phyloP scores from a whole-genome alignment of 2,113 vertebrate genomes.

The Prionailurus viverrinus region DNA sequence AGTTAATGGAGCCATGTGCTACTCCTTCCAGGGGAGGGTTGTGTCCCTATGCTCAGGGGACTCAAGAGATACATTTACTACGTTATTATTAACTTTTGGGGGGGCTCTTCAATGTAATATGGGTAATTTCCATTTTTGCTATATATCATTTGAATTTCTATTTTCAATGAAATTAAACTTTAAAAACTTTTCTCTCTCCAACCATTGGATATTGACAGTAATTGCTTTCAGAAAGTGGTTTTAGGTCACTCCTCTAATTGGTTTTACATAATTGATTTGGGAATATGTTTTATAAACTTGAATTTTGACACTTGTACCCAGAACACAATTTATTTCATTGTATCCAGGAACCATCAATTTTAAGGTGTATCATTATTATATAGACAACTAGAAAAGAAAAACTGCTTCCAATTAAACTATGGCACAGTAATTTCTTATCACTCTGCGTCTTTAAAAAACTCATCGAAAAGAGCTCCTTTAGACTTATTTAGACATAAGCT shows the following conservation, averaged over 20 bases:
- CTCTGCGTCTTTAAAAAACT: conserved; percentile 1
- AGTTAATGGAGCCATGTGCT: not conserved
- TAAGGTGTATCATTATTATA: not conserved
- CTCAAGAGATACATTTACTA: not conserved
- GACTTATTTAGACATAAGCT: not conserved
- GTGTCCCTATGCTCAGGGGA: not conserved
- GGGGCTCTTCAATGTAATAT: not conserved
- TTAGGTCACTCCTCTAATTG: not conserved
- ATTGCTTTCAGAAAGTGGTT: not conserved
- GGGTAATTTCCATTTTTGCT: not conserved
- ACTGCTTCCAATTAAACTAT: conserved; percentile 26
- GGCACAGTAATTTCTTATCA: conserved; percentile 24
- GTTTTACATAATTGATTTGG: conserved; percentile 28
- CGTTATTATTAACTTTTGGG: not conserved
- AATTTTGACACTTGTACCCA: conserved; percentile 3
- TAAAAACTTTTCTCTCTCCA: not conserved
- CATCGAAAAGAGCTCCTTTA: not conserved
- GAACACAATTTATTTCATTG: conserved; percentile 17
- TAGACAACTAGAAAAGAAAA: not conserved
- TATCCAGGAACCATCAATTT: conserved; percentile 5
- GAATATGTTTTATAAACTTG: conserved; percentile 51
- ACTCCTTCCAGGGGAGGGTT: not conserved
- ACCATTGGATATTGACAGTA: conserved; percentile 22
- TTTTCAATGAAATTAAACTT: not conserved
- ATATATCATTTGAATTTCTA: conserved; percentile 29